Conservation (phyloP, 2,888 invertebrate species). For the Heliothis peltigera region DNA sequence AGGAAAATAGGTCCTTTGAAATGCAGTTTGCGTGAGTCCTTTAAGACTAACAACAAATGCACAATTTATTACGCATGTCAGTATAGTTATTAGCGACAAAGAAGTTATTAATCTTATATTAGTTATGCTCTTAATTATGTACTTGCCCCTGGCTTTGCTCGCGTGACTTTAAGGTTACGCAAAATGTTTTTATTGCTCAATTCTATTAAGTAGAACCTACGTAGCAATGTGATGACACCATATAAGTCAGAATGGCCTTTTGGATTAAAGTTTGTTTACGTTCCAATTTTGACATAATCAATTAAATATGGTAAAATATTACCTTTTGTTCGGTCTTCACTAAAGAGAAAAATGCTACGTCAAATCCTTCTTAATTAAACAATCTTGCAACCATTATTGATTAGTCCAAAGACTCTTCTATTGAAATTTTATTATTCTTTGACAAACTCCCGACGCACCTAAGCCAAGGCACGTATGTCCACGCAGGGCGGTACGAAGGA, state of each 20-base stretch:
- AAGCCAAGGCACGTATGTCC: slow-evolving; percentile 81
- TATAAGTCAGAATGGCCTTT: slow-evolving; percentile 1
- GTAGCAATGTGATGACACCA: slow-evolving; percentile 28
- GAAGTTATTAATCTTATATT: slow-evolving; percentile 44
- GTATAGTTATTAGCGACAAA: slow-evolving; percentile 40
- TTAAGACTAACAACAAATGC: too few species aligned
- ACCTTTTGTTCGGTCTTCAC: background rate
- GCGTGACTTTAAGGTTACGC: slow-evolving; percentile 45
- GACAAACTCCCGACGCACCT: slow-evolving; percentile 72
- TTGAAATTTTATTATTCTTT: slow-evolving; percentile 59
- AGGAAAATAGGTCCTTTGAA: too few species aligned
- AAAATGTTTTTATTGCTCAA: slow-evolving; percentile 48
- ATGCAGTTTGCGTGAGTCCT: too few species aligned
- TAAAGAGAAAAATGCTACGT: too few species aligned
- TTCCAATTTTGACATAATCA: background rate
- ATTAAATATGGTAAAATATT: too few species aligned
- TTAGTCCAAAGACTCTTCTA: slow-evolving; percentile 14
- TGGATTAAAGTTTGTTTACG: background rate
- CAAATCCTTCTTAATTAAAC: too few species aligned
- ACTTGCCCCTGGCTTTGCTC: slow-evolving; percentile 36
- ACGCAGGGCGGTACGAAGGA: slow-evolving; percentile 76
- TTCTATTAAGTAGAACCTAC: slow-evolving; percentile 12
- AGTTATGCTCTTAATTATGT: slow-evolving; percentile 39
- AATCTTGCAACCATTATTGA: background rate
- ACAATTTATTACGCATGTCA: too few species aligned